phyloP scores from a whole-genome alignment of 2,113 vertebrate species.

The Daubentonia madagascariensis region DNA sequence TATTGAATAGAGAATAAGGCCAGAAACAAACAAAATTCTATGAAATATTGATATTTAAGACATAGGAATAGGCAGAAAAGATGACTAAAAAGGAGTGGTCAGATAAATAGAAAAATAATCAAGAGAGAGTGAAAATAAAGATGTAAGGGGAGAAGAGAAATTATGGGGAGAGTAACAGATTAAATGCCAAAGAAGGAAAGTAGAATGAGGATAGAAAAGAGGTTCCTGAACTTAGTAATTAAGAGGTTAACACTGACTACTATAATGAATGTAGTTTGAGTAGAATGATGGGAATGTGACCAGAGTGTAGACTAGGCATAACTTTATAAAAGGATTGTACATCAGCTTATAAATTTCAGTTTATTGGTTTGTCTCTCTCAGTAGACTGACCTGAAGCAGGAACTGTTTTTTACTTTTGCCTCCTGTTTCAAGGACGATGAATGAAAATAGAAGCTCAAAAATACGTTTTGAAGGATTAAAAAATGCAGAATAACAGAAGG shows the following conservation, averaged over 20 bases:
- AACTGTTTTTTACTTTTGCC: background rate
- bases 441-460: background rate
- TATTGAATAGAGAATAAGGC: background rate
- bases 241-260: background rate
- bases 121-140: background rate
- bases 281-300: background rate
- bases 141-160: background rate
- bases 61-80: background rate
- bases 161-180: background rate
- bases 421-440: background rate
- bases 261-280: background rate
- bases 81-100: background rate
- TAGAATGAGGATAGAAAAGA: background rate
- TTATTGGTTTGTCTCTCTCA: background rate
- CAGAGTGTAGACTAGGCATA: background rate
- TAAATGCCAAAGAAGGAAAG: background rate
- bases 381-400: background rate
- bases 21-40: constrained; percentile 8
- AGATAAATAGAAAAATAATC: background rate
- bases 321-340: background rate
- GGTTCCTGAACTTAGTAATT: background rate
- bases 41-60: background rate
- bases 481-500: background rate
- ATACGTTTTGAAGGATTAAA: background rate
- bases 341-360: background rate